These are phyloP conservation scores for Himalopsyche japonica DNA, from an alignment of 2,888 invertebrate species.

Conservation along the genomic window DNA sequence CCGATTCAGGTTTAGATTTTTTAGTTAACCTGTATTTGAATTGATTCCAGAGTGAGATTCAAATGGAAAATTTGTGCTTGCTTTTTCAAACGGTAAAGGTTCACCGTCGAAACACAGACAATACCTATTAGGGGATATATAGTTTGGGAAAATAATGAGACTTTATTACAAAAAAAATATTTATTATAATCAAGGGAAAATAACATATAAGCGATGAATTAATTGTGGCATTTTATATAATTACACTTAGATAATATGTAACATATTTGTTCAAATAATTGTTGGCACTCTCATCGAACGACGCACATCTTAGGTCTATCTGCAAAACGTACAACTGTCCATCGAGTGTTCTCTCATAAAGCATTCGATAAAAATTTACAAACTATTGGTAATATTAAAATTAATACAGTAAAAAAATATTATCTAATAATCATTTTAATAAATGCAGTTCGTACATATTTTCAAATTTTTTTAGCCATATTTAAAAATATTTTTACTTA, in stretches of 20 bases:
- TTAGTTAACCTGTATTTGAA: too few species aligned
- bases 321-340: not conserved
- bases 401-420: not conserved
- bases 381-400: not conserved
- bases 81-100: too few species aligned
- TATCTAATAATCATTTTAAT: not conserved
- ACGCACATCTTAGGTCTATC: not conserved
- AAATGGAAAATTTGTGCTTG: too few species aligned
- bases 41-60: too few species aligned
- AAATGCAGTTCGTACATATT: not conserved
- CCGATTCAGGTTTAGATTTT: too few species aligned
- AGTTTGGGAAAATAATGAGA: too few species aligned
- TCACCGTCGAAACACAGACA: too few species aligned
- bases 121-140: too few species aligned
- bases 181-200: not conserved
- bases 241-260: not conserved
- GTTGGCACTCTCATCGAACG: not conserved
- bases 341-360: not conserved
- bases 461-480: not conserved
- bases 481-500: not conserved
- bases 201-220: not conserved
- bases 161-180: not conserved
- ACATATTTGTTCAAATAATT: not conserved
- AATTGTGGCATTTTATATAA: not conserved
- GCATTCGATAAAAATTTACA: not conserved